Conservation (phyloP, 2,888 invertebrate genomes). For the Eupithecia abbreviata region DNA sequence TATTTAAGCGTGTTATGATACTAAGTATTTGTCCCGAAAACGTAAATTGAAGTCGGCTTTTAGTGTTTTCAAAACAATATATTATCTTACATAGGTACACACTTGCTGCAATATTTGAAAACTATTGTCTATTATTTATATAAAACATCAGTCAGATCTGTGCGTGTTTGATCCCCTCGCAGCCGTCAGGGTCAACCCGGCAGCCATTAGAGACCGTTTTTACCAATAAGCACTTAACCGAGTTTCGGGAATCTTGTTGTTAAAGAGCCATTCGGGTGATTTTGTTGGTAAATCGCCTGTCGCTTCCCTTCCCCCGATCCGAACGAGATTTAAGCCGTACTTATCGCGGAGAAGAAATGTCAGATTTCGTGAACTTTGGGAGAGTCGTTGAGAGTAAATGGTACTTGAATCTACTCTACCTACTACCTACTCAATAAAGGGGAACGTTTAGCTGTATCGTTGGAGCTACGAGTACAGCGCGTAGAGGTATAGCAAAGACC, state of each 20-base stretch:
- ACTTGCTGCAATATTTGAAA: too few species aligned
- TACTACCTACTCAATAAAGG: background rate
- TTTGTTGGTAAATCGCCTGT: conserved; percentile 26
- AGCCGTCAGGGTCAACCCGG: conserved; percentile 47
- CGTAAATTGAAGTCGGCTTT: too few species aligned
- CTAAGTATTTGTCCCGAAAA: too few species aligned
- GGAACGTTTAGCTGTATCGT: conserved; percentile 1
- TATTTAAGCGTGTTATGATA: too few species aligned
- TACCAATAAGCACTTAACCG: conserved; percentile 58
- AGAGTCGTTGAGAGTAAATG: background rate
- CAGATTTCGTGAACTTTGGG: background rate
- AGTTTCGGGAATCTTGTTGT: conserved; percentile 45
- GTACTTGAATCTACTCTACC: background rate
- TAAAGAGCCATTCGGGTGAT: conserved; percentile 28
- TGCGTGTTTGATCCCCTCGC: background rate
- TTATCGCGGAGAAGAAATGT: conserved; percentile 7
- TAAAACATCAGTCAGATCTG: background rate
- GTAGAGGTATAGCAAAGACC: background rate
- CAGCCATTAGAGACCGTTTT: conserved; percentile 55
- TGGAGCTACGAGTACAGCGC: background rate
- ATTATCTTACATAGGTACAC: too few species aligned
- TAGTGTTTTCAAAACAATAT: too few species aligned
- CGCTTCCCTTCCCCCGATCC: conserved; percentile 2
- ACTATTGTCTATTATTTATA: background rate
- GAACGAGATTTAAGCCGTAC: background rate